These are phyloP conservation scores for Arge pagana DNA, from an alignment of 2,888 invertebrate species.

Conservation along the genomic window DNA sequence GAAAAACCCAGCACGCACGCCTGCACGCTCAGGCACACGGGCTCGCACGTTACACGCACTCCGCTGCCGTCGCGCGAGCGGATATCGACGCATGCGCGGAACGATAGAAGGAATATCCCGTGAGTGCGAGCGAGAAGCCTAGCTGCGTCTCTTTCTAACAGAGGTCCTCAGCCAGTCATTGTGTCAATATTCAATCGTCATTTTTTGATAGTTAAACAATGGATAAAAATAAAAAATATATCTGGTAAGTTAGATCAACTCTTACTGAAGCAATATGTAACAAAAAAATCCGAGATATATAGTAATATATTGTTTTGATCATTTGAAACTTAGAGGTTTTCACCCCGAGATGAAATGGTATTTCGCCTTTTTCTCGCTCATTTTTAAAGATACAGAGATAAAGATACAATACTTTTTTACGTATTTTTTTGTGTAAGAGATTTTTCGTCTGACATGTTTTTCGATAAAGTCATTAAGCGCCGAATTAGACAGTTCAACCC, in stretches of 20 bases:
- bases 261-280: neutral
- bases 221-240: neutral
- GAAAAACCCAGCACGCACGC: too few relatives aligned
- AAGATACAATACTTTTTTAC: constrained; percentile 3
- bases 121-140: too few relatives aligned
- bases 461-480: too few relatives aligned
- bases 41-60: too few relatives aligned
- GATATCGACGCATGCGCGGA: too few relatives aligned
- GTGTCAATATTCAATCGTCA: neutral
- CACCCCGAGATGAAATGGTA: neutral
- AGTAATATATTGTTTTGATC: neutral
- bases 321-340: neutral
- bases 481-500: too few relatives aligned
- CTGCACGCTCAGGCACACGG: too few relatives aligned
- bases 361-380: neutral
- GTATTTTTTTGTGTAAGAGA: constrained; percentile 5
- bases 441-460: too few relatives aligned
- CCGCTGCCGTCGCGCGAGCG: too few relatives aligned
- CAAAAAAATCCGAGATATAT: constrained; percentile 1
- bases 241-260: neutral
- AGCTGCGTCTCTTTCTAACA: too few relatives aligned
- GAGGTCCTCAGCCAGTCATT: neutral
- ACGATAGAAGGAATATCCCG: too few relatives aligned
- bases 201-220: constrained; percentile 1
- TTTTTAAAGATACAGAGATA: too few relatives aligned